Conservation (phyloP, 2,888 invertebrate genomes). For the Stenotaenia linearis region DNA sequence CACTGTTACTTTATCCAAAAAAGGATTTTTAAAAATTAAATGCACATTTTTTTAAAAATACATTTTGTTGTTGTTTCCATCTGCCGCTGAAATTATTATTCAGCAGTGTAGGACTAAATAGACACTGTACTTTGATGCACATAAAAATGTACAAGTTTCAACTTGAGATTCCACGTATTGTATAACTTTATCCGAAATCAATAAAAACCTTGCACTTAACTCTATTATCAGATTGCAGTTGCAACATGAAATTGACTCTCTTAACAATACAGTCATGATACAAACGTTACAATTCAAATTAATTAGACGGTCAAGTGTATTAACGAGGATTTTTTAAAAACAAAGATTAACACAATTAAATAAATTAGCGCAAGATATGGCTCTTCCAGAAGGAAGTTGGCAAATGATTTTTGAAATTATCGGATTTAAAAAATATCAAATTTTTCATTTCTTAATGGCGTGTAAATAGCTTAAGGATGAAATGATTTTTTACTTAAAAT, state of each 20-base stretch:
- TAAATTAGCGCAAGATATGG: not conserved
- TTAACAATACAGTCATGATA: not conserved
- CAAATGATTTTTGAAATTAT: not conserved
- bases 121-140: not conserved
- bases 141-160: not conserved
- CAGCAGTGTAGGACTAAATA: no score
- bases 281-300: constrained; percentile 14
- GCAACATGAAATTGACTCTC: constrained; percentile 12
- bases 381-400: not conserved
- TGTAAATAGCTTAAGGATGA: constrained; percentile 5
- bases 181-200: constrained; percentile 26
- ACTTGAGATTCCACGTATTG: constrained; percentile 3
- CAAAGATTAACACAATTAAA: not conserved
- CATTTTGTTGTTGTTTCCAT: no score
- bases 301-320: not conserved
- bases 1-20: no score
- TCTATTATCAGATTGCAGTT: constrained; percentile 26
- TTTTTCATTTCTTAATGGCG: not conserved
- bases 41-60: no score
- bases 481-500: not conserved
- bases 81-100: no score
- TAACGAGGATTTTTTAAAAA: not conserved
- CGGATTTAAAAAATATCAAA: not conserved
- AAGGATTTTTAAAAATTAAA: no score
- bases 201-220: constrained; percentile 26